Base-by-base conservation (phyloP, 2,888 invertebrate species). In the Stenoptilia bipunctidactyla region DNA sequence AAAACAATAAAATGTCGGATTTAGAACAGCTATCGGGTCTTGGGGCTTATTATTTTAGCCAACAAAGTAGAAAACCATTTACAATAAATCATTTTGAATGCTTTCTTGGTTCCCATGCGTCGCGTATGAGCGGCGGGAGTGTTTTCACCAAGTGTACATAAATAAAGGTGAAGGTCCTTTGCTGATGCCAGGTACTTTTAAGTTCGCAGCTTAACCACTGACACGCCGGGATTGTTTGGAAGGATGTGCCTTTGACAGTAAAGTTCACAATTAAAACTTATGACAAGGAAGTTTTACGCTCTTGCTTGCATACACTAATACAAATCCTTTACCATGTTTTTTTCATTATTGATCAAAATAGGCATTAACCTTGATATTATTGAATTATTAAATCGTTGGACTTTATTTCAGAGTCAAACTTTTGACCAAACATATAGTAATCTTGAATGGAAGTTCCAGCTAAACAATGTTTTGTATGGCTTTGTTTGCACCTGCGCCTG, bases 51-150 rank as follows among this genome's bases (percentile, higher is more conserved):
- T 83, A 83, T 82, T 83, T 83, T 80, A 80, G 79, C 80, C 82
- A 77, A 83, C 83, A 83, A 83, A 79, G 83, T 83, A 82, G 82
- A 82, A 77, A 83, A 77, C 80, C 80, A 82, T 83, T 83, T 82
- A 80, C 83, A 80, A 82, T 83, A 83, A 83, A 83, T 83, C 83
- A 83, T 80, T 80, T 80, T 77, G 77, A 82, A 79, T 72, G 80
- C 75, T 72, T 77, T 79, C 77, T 77, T 64, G 77, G 80, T 77
- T 77, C 76, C 75, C 79, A 73, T 75, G 66, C 75, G 67, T 66
- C 65, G 68, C 68, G 71, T 70, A 76, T 69, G 70, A 76, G 71
- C 70, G 76, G 80, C 82, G 79, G 80, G 82, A 80, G 82, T 80
- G 82, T 80, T 80, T 80, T 79, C 77, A 76, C 73, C 63, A 76